Evolutionary conservation across 2,113 vertebrate genomes (phyloP), one percentile per base, ranked within the genome.

Genomic region (Labrus mixtus): DNA sequence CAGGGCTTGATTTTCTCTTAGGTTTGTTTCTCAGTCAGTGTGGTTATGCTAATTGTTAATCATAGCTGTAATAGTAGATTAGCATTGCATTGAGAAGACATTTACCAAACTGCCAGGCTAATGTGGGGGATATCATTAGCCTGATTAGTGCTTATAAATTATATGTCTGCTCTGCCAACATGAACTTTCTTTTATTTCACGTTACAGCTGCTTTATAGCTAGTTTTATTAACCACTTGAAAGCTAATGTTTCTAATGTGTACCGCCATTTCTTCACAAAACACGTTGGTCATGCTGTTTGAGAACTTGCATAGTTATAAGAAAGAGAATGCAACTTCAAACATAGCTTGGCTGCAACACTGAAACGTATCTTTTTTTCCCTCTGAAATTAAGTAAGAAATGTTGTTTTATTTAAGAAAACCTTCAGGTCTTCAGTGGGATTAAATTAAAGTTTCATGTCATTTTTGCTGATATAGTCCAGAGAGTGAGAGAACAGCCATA

Each of bases 11-110:
- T 85, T 93, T 87, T 60, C 80, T 78, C 66, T 81, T 82, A 90
- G 87, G 59, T 89, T 91, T 84, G 83, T 78, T 68, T 90, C 83
- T 84, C 68, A 51, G 62, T 65, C 68, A 80, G 55, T 62, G 79
- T 59, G 70, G 72, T 73, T 65, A 76, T 79, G 61, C 72, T 56
- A 46, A 67, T 71, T 50, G 63, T 87, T 85, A 78, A 74, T 74
- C 77, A 67, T 76, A 71, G 51, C 80, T 79, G 20, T 81, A 81
- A 81, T 48, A 50, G 68, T 61, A 59, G 57, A 89, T 91, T 78
- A 66, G 36, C 68, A 50, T 74, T 70, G 46, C 55, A 54, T 63
- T 72, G 59, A 20, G 2, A 61, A 56, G 75, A 83, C 60, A 68
- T 78, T 74, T 70, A 76, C 69, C 61, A 86, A 86, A 78, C 77